These are phyloP conservation scores for Drosophila peninsularis DNA, from an alignment of 2,888 invertebrate species.

Conservation along the genomic window DNA sequence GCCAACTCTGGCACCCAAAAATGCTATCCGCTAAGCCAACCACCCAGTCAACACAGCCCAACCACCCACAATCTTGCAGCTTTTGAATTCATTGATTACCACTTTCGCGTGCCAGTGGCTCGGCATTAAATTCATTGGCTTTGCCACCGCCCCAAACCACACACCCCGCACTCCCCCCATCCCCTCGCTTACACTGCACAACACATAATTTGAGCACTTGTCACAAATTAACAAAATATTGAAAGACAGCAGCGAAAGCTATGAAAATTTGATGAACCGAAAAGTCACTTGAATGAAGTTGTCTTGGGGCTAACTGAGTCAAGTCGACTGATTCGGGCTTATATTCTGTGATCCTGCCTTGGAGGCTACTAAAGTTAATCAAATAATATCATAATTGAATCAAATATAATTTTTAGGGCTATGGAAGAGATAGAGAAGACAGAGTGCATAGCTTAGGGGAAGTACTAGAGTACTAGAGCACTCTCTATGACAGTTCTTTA, in stretches of 20 bases:
- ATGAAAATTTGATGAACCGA: not conserved
- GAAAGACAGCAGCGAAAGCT: not conserved
- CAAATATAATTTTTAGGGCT: no score
- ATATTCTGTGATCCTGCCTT: no score
- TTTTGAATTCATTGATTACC: slow-evolving; percentile 48
- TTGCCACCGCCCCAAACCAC: slow-evolving; percentile 2
- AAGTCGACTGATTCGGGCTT: no score
- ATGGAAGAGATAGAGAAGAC: no score
- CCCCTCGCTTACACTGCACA: slow-evolving; percentile 28
- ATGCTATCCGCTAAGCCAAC: not conserved
- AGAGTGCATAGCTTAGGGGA: no score
- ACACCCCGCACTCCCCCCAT: not conserved
- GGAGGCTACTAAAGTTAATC: no score
- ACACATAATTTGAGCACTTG: slow-evolving; percentile 27
- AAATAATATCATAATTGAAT: no score
- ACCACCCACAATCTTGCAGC: not conserved
- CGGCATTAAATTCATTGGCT: slow-evolving; percentile 38
- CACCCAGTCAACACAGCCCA: not conserved
- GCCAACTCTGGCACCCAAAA: slow-evolving; percentile 21
- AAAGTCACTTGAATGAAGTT: no score
- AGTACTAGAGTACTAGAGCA: no score
- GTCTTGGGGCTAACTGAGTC: no score
- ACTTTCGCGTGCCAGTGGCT: slow-evolving; percentile 57
- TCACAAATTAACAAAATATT: slow-evolving; percentile 1
- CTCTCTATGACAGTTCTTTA: no score